These are phyloP conservation scores for Puma concolor DNA, from an alignment of 2,113 vertebrate genomes.

Conservation along the genomic window DNA sequence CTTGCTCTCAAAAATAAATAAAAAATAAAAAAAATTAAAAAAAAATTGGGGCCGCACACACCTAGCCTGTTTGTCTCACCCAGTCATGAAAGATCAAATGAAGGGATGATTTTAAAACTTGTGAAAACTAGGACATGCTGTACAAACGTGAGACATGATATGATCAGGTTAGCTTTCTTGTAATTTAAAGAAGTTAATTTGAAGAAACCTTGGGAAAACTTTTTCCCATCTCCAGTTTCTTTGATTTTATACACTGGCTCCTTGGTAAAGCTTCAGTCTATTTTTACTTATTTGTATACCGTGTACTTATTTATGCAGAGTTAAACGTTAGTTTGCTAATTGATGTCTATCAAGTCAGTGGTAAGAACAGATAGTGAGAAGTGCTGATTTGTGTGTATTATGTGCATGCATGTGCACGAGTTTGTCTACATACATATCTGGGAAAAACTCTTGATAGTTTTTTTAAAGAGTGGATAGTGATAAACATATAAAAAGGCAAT, in stretches of 20 bases:
- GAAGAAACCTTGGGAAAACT: neutral
- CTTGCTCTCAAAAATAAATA: too few species aligned
- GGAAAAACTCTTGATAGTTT: neutral
- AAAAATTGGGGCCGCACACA: neutral
- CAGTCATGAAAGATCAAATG: neutral
- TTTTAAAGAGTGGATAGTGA: neutral
- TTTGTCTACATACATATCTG: neutral
- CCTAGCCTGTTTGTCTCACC: neutral
- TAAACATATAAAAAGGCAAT: conserved; percentile 35
- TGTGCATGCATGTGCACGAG: neutral
- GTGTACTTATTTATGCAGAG: neutral
- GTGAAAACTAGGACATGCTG: neutral
- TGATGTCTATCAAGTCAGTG: neutral
- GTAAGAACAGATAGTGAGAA: neutral
- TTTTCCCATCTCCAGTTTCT: neutral
- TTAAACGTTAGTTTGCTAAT: neutral
- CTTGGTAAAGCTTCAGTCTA: neutral
- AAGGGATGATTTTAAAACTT: conserved; percentile 11
- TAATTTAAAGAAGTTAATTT: conserved; percentile 32
- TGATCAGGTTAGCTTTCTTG: neutral
- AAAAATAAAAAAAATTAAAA: too few species aligned
- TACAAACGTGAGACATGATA: neutral
- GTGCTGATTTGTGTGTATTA: neutral
- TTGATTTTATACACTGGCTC: conserved; percentile 11
- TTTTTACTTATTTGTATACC: neutral